These are phyloP conservation scores for Chloroceryle aenea DNA, from an alignment of 2,113 vertebrate genomes.

Conservation along the genomic window DNA sequence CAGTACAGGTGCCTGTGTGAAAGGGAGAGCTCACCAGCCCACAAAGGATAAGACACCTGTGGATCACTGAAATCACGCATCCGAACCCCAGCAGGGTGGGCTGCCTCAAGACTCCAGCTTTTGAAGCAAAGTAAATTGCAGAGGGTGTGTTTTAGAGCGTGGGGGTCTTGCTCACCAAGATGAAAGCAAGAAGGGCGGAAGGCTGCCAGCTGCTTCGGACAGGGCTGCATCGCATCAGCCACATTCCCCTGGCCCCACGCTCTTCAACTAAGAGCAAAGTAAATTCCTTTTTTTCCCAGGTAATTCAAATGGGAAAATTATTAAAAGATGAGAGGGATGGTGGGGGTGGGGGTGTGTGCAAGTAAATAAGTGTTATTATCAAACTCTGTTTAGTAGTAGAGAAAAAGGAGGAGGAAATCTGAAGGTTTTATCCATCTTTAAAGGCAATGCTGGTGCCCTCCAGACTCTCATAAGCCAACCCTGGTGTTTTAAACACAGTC, in stretches of 20 bases:
- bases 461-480: background rate
- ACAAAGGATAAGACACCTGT: background rate
- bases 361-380: background rate
- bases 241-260: fast-evolving
- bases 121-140: background rate
- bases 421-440: constrained; percentile 50
- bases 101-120: background rate
- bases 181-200: background rate
- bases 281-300: background rate
- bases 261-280: background rate
- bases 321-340: background rate
- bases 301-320: background rate
- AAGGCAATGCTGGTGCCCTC: constrained; percentile 21
- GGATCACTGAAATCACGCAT: background rate
- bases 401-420: background rate
- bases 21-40: background rate
- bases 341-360: no score
- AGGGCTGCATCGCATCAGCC: background rate
- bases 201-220: background rate
- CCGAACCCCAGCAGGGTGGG: background rate
- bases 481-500: constrained; percentile 42
- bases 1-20: background rate
- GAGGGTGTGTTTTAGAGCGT: background rate
- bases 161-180: background rate
- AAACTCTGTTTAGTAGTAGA: background rate